Evolutionary conservation across 2,113 vertebrate species (phyloP), one percentile per base, ranked within the genome.

Genomic region (Origma solitaria): DNA sequence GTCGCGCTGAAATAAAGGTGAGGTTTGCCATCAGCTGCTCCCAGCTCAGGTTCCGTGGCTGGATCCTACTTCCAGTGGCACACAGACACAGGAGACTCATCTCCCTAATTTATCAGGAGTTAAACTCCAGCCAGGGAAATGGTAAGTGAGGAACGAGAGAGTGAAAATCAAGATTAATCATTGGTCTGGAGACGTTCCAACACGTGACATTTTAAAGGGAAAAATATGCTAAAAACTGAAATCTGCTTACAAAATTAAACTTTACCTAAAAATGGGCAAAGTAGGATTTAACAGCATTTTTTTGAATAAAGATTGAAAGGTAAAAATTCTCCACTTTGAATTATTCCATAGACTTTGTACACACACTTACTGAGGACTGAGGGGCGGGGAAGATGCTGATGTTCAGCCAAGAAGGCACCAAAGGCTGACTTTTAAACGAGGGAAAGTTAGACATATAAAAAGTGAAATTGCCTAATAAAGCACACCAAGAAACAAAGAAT

Each of bases 231-330:
- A 79, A 69, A 57, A 85, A 2, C 10, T 40, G 31, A 24, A 75
- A 73, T 49, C 53, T 49, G 62, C 68, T 92, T 44, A 56, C 56
- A 73, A 83, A 83, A 78, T 77, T 56, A 42, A 81, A 81, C 76
- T 72, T 72, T 5, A 70, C 45, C 68, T 92, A 72, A 57, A 51
- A 78, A 86, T 56, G 8, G 28, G 53, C 54, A 31, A 8, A 35
- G 75, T 42, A 9, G 37, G n/a, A 56, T 58, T 51, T 44, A 60
- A 61, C 53, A 33, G 58, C 8, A n/a, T 79, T 82, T 71, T 71
- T 57, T 22, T 2, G 19, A 47, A 30, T 47, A 33, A 92, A 88
- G 82, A 72, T 9, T 4, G 7, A n/a, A 28, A 81, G 31, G 40
- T 49, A 49, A 72, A 88, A 72, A 25, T n/a, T 53, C 40, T 70